phyloP scores from a whole-genome alignment of 2,888 invertebrate genomes.

The Harpagoxenus sublaevis region DNA sequence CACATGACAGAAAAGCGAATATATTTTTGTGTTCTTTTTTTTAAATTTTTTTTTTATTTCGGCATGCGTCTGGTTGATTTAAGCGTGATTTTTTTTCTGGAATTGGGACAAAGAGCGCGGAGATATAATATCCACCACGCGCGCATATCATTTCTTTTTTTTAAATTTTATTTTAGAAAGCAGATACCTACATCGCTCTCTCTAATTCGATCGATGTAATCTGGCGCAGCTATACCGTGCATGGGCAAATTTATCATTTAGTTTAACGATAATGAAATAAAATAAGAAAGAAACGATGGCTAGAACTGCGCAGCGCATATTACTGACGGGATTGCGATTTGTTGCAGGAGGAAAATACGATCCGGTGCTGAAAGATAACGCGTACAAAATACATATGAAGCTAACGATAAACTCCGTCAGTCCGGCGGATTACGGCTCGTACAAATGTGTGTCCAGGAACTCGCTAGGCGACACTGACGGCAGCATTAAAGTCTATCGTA shows the following conservation, averaged over 20 bases:
- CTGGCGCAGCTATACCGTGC: background rate
- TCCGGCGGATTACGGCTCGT: constrained; percentile 86
- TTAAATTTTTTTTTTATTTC: constrained; percentile 37
- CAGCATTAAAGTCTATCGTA: constrained; percentile 87
- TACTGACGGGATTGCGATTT: constrained; percentile 26
- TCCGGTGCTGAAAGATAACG: constrained; percentile 86
- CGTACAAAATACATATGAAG: constrained; percentile 87
- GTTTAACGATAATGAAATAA: background rate
- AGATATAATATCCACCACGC: constrained; percentile 7
- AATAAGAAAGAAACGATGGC: background rate
- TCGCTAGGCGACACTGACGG: constrained; percentile 88
- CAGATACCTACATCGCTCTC: background rate
- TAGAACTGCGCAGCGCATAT: background rate
- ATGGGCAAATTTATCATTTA: constrained; percentile 15
- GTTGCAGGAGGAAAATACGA: constrained; percentile 86
- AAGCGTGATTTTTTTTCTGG: constrained; percentile 48
- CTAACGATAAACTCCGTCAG: constrained; percentile 86
- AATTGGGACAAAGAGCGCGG: constrained; percentile 37
- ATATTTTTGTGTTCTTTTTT: constrained; percentile 26
- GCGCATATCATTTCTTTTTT: constrained; percentile 18
- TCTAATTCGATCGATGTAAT: constrained; percentile 27
- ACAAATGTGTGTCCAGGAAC: constrained; percentile 88
- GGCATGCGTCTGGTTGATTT: constrained; percentile 40
- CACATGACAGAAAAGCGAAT: constrained; percentile 43
- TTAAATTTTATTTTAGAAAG: background rate